Conservation (phyloP, 2,797 vertebrate genomes). For the Champsocephalus esox region DNA sequence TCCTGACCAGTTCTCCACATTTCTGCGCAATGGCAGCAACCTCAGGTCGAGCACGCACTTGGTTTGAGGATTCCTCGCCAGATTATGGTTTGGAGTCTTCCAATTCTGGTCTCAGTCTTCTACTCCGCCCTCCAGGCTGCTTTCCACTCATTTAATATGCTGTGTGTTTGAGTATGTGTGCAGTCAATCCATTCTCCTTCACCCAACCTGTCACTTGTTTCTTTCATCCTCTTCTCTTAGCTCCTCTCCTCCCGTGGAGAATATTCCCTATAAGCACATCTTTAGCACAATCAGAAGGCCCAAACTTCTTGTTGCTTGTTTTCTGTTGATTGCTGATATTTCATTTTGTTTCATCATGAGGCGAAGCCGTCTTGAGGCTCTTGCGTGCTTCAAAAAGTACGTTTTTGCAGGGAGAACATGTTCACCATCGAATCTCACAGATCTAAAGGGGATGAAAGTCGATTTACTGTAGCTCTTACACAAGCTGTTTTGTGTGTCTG, state of each 20-base stretch:
- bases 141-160: constrained; percentile 43
- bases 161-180: constrained; percentile 28
- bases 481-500: neutral
- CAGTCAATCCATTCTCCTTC: constrained; percentile 28
- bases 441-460: constrained; percentile 40
- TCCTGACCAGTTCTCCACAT: constrained; percentile 34
- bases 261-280: constrained; percentile 25
- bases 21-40: constrained; percentile 30
- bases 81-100: constrained; percentile 30
- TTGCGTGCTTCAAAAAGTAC: constrained; percentile 20
- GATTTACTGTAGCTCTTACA: constrained; percentile 15
- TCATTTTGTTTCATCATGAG: constrained; percentile 76
- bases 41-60: constrained; percentile 8
- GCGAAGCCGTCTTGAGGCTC: constrained; percentile 32
- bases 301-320: constrained; percentile 24
- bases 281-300: constrained; percentile 42
- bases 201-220: constrained; percentile 23
- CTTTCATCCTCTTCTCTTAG: constrained; percentile 35
- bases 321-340: constrained; percentile 60
- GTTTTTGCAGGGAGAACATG: constrained; percentile 27
- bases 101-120: constrained; percentile 17
- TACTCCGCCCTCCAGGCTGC: constrained; percentile 38
- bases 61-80: constrained; percentile 13
- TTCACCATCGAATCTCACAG: constrained; percentile 11
- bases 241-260: neutral